Evolutionary conservation across 2,797 vertebrate species (phyloP).

Genomic region (Enteromius afrohamiltoni): DNA sequence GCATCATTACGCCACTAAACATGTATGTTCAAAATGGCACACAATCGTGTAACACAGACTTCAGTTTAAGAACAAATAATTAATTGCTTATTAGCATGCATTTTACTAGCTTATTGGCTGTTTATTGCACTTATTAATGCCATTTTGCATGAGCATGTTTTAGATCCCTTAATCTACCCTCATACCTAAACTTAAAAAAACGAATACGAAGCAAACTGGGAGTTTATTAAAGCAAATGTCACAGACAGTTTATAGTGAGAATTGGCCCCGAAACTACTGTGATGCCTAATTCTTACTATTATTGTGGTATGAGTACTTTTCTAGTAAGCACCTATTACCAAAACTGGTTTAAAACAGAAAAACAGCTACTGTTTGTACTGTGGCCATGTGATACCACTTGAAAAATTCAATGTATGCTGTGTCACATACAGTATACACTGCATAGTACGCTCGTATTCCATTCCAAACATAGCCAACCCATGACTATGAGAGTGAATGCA

Average conservation of each 20-base stretch:
- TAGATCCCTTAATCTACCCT: not conserved
- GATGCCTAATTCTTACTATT: not conserved
- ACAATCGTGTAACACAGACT: not conserved
- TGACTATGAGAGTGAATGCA: not conserved
- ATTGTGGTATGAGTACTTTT: not conserved
- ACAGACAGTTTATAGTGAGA: not conserved
- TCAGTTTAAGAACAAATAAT: not conserved
- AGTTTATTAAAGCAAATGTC: not conserved
- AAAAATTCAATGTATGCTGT: not conserved
- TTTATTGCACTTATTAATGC: not conserved
- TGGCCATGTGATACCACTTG: not conserved
- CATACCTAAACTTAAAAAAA: not conserved
- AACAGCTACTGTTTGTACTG: not conserved
- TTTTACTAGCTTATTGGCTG: not conserved
- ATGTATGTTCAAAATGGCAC: not conserved
- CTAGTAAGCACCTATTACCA: not conserved
- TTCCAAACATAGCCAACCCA: constrained; percentile 19
- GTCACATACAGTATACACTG: not conserved
- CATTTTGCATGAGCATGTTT: not conserved
- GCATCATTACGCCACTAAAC: constrained; percentile 34
- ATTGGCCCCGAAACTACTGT: not conserved
- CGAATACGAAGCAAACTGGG: not conserved
- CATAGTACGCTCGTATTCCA: not conserved
- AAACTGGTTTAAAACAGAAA: constrained; percentile 5
- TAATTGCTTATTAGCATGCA: not conserved